These are phyloP conservation scores for Tiliqua scincoides DNA, from an alignment of 2,113 vertebrate genomes.

Conservation along the genomic window DNA sequence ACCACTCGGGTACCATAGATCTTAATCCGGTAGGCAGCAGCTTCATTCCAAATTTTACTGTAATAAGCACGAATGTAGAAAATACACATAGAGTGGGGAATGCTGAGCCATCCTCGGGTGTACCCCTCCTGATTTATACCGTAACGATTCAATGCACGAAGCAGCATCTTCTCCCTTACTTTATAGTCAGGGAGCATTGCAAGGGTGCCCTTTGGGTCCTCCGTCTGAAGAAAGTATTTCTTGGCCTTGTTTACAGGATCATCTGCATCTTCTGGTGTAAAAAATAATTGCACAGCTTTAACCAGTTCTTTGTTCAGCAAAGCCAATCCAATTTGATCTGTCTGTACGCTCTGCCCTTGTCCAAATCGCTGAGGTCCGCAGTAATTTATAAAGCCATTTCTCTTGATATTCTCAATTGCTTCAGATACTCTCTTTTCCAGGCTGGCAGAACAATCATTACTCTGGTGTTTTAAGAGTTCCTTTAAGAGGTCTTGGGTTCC, in stretches of 20 bases:
- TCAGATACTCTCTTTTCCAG: constrained; percentile 81
- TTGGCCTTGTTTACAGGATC: constrained; percentile 90
- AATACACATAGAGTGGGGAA: constrained; percentile 90
- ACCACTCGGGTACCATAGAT: constrained; percentile 80
- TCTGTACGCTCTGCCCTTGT: constrained; percentile 77
- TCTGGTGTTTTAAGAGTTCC: constrained; percentile 79
- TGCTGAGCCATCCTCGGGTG: constrained; percentile 86
- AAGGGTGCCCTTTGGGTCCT: constrained; percentile 88
- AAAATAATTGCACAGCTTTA: constrained; percentile 87
- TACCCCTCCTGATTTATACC: constrained; percentile 85
- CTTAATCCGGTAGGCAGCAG: constrained; percentile 81
- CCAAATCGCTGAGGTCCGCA: constrained; percentile 87
- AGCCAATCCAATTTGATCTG: constrained; percentile 84
- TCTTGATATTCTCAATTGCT: constrained; percentile 85
- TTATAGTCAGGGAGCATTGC: constrained; percentile 87
- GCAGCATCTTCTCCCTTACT: constrained; percentile 87
- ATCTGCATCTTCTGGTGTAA: constrained; percentile 88
- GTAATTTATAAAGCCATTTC: constrained; percentile 86
- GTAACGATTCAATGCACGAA: constrained; percentile 90
- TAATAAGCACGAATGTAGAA: constrained; percentile 95
- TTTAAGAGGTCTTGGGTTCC: not conserved
- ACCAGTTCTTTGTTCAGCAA: constrained; percentile 84
- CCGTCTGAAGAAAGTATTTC: constrained; percentile 92
- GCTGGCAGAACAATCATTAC: constrained; percentile 44
- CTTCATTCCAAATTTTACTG: constrained; percentile 94